These are phyloP conservation scores for Rhagoletis zephyria DNA, from an alignment of 1,140 invertebrate genomes.

Conservation along the genomic window DNA sequence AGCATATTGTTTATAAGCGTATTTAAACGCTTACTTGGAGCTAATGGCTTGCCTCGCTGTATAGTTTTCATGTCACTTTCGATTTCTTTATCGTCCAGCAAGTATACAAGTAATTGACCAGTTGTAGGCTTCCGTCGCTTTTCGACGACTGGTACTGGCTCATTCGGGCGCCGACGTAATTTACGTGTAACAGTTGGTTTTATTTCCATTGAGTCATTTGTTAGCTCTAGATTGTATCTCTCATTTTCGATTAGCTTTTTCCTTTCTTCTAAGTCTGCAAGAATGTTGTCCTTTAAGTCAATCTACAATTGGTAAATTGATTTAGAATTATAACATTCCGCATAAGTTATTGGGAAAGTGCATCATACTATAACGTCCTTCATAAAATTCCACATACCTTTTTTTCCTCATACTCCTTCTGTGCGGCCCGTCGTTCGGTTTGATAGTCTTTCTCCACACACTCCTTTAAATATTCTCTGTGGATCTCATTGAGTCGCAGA, in stretches of 20 bases:
- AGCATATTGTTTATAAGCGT: neutral
- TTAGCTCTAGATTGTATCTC: slow-evolving; percentile 88
- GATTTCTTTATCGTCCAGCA: slow-evolving; percentile 91
- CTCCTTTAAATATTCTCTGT: slow-evolving; percentile 86
- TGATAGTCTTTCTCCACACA: slow-evolving; percentile 90
- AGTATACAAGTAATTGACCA: slow-evolving; percentile 86
- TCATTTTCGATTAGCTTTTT: slow-evolving; percentile 91
- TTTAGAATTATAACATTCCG: neutral
- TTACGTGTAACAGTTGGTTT: slow-evolving; percentile 87
- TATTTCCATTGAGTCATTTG: slow-evolving; percentile 88
- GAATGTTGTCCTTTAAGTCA: slow-evolving; percentile 90
- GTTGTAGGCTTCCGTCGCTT: slow-evolving; percentile 84
- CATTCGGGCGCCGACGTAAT: slow-evolving; percentile 90
- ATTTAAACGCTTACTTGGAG: slow-evolving; percentile 61
- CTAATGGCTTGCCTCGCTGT: slow-evolving; percentile 78
- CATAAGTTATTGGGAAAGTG: too few species aligned
- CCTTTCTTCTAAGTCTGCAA: slow-evolving; percentile 94
- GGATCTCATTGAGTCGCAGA: slow-evolving; percentile 86
- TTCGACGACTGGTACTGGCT: slow-evolving; percentile 89
- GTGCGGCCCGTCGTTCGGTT: slow-evolving; percentile 88
- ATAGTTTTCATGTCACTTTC: slow-evolving; percentile 90
- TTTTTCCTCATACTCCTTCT: slow-evolving; percentile 95
- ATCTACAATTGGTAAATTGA: slow-evolving; percentile 56
- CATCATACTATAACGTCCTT: too few species aligned
- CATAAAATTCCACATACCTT: slow-evolving; percentile 74